Base-by-base conservation (phyloP, 2,888 invertebrate genomes). In the Fragum whitleyi region DNA sequence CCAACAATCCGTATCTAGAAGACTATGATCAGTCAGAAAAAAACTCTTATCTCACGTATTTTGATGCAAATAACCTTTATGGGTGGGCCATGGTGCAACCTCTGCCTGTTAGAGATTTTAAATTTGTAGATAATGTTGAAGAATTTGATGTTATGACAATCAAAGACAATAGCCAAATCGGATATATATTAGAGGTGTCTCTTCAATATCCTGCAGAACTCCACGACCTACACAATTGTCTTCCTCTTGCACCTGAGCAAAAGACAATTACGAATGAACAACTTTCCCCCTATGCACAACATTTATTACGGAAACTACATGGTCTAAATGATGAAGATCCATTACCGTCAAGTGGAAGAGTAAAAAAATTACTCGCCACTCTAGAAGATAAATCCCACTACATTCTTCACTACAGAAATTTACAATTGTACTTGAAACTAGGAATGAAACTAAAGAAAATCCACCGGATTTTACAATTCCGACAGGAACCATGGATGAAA, bases 401-500 rank as follows among this genome's bases (percentile, higher is more conserved):
- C n/a, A n/a, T n/a, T n/a, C n/a, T n/a, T n/a, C n/a, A n/a, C n/a
- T n/a, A n/a, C n/a, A n/a, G n/a, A n/a, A n/a, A n/a, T n/a, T n/a
- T n/a, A n/a, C n/a, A n/a, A n/a, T n/a, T 76, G 28, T 65, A 77
- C n/a, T 19, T 77, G 6, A 26, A 47, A 19, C 71, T 77, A n/a
- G 90, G 90, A 6, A 59, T 92, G 74, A 32, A 71, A 32, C 16
- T 90, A 1, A 80, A 55, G n/a, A 90, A 86, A 61, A n/a, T n/a
- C n/a, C n/a, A n/a, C n/a, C n/a, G n/a, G n/a, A n/a, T n/a, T n/a
- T n/a, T n/a, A n/a, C n/a, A n/a, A n/a, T n/a, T n/a, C n/a, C n/a
- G n/a, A n/a, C n/a, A n/a, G n/a, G n/a, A n/a, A n/a, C n/a, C n/a
- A 87, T 94, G 93, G 92, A 83, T 94, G 36, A 91, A 92, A 75